Evolutionary conservation across 2,113 vertebrate species (phyloP), one percentile per base, ranked within the genome.

Genomic region (Ophiodon elongatus): DNA sequence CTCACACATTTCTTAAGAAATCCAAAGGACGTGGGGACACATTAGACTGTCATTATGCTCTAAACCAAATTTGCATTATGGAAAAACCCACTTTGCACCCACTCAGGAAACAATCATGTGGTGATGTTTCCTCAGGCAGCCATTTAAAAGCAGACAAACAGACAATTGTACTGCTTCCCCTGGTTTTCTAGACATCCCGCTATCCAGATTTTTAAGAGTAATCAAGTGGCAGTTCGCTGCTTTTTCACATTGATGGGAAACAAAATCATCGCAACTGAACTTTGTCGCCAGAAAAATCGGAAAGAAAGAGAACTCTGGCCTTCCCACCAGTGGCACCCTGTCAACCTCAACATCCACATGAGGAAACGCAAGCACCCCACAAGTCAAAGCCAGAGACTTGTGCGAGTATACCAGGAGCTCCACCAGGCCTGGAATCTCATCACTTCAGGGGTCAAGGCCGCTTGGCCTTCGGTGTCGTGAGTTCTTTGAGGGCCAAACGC

Each of bases 341-440:
- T 72, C 66, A 41, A 41, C 31, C 50, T 43, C 29, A 60, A 64
- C 83, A 68, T 64, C 60, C 63, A 64, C 62, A 70, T 45, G 27
- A 79, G 43, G 69, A 35, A 43, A 71, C 31, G 33, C 15, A 33
- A 62, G 43, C 64, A 41, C 74, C 23, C 47, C 8, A 50, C 64
- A 71, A 37, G 35, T 41, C 33, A 73, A 80, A 47, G 25, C 39
- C 45, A 50, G 37, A 70, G 43, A 39, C 43, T 73, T 0, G 64
- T 41, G 57, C 25, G 21, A 57, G 62, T 8, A 0, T 2, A 79
- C 29, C 8, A 47, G 37, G 13, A 71, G 59, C 70, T 60, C 60
- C 69, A 31, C 25, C 4, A 15, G 56, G 56, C 10, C 13, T 27
- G 25, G 25, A 15, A 57, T 57, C 13, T 27, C 4, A 57, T 27